Evolutionary conservation across 1,140 invertebrate genomes (phyloP), one percentile per base, ranked within the genome.

Genomic region (Lepidurus couesii): DNA sequence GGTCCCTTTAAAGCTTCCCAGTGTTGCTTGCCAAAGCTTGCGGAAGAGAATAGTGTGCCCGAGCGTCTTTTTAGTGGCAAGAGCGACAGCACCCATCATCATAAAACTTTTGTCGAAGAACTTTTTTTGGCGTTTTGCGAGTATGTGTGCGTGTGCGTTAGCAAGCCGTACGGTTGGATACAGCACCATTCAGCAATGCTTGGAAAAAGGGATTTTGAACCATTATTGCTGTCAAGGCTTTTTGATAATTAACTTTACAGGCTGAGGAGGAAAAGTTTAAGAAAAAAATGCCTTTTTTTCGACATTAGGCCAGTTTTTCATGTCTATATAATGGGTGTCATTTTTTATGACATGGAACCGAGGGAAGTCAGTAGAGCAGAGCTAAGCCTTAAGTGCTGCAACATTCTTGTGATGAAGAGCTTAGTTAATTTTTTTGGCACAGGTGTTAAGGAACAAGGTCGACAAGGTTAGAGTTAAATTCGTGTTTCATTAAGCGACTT

Each of bases 51-150:
- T 65, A 21, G 53, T 65, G 10, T 21, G 53, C 53, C 16, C 10
- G 45, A 16, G 45, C 16, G 1, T 47, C 45, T 34, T 34, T 34
- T 10, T 11, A 47, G 21, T 7, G 53, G 53, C 13, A n/a, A 65
- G 16, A 65, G 21, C 53, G 53, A 65, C 53, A 65, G 53, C 53
- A 65, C 1, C 53, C 53, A 65, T 65, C n/a, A 65, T 21, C 53
- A 65, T 65, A 65, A 65, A 65, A 13, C 53, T 65, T 65, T 65
- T 65, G 53, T 21, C 53, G 53, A 65, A 13, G 53, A 34, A 34
- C 53, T 21, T 7, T 65, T 65, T 47, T 47, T 1, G 47, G 53
- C 34, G 34, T 34, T 65, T 65, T 65, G 53, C 53, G 53, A n/a
- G n/a, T 21, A 65, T n/a, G 53, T 21, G 9, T 1, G 34, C 34